phyloP scores from a whole-genome alignment of 2,113 vertebrate species.

The Melanostigma gelatinosum region DNA sequence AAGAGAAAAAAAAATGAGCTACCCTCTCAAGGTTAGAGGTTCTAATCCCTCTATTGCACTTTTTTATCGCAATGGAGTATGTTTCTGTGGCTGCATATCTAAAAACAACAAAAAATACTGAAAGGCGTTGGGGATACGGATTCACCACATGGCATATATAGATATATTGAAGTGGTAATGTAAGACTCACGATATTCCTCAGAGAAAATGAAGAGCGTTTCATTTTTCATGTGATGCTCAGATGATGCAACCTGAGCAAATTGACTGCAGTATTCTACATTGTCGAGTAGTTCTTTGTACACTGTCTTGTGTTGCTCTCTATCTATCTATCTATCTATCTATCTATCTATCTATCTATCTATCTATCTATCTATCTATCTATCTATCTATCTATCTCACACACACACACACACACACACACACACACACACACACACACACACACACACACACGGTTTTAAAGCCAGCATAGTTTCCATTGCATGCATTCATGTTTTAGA shows the following conservation, averaged over 20 bases:
- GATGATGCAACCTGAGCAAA: constrained; percentile 51
- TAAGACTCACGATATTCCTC: constrained; percentile 9
- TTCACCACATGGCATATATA: neutral
- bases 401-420: too few relatives aligned
- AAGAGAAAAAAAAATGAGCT: neutral
- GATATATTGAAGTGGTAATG: constrained; percentile 7
- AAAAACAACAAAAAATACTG: neutral
- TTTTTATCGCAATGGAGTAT: neutral
- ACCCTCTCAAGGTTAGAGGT: constrained; percentile 20
- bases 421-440: neutral
- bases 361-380: too few relatives aligned
- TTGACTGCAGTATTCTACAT: constrained; percentile 31
- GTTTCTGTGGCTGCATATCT: neutral
- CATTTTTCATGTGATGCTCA: constrained; percentile 29
- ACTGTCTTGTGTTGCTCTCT: neutral
- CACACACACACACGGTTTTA: neutral
- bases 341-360: too few relatives aligned
- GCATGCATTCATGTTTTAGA: neutral
- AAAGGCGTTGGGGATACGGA: neutral
- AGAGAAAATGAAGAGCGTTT: constrained; percentile 16
- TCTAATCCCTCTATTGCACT: neutral
- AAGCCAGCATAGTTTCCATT: neutral
- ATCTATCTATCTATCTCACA: too few relatives aligned
- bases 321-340: neutral
- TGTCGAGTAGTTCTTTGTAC: constrained; percentile 11